A percentile compares a stretch with the other conserved stretches of the same genome.
Conservation (phyloP, 2,888 invertebrate genomes). For the Octodonta nipae region DNA sequence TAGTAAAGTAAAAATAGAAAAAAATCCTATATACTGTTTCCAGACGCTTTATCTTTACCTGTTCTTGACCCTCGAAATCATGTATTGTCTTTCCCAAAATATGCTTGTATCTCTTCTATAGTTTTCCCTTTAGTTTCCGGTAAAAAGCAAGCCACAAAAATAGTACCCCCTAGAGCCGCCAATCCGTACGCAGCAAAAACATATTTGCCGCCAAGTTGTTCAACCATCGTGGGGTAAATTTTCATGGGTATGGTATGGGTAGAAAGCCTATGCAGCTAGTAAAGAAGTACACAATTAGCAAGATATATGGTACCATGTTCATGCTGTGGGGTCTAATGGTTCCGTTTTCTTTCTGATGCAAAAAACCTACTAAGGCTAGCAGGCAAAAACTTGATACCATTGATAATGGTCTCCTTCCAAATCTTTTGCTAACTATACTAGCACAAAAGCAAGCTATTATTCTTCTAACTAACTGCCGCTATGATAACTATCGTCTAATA, state of each 20-base stretch:
- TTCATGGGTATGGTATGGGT: slow-evolving; percentile 46
- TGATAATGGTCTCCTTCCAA: slow-evolving; percentile 45
- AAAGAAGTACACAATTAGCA: slow-evolving; percentile 39
- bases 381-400: slow-evolving; percentile 44
- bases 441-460: slow-evolving; percentile 35
- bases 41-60: too few relatives aligned
- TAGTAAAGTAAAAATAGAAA: too few relatives aligned
- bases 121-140: slow-evolving; percentile 44
- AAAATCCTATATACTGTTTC: too few relatives aligned
- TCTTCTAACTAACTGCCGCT: slow-evolving; percentile 38
- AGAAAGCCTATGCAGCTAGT: slow-evolving; percentile 41
- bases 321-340: slow-evolving; percentile 18
- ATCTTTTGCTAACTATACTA: slow-evolving; percentile 38
- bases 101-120: slow-evolving; percentile 38
- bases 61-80: too few relatives aligned
- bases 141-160: slow-evolving; percentile 36
- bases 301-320: slow-evolving; percentile 33
- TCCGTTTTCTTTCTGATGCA: slow-evolving; percentile 26
- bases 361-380: slow-evolving; percentile 36
- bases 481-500: slow-evolving; percentile 40
- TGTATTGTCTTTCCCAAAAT: too few relatives aligned
- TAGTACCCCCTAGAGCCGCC: slow-evolving; percentile 36
- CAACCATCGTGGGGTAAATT: slow-evolving; percentile 36
- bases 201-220: slow-evolving; percentile 33
- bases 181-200: slow-evolving; percentile 40